Conservation (phyloP, 1,140 invertebrate species). For the Zaprionus vittiger region DNA sequence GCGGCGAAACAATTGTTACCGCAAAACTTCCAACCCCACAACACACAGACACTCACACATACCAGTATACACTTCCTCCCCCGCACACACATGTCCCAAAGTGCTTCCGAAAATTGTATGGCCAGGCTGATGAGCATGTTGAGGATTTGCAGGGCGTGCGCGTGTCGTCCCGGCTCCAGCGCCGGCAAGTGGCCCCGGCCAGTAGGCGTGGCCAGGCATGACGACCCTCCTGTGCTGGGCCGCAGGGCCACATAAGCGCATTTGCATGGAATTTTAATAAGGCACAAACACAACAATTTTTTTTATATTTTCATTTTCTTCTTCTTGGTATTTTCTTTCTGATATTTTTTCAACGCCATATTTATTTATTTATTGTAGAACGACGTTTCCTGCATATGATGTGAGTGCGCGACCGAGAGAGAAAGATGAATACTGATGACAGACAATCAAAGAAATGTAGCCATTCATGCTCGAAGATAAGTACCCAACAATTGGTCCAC, state of each 20-base stretch:
- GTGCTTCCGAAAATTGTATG: constrained; percentile 37
- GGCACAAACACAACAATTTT: constrained; percentile 47
- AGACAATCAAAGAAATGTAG: constrained; percentile 51
- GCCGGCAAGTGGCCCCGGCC: constrained; percentile 28
- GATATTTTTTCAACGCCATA: constrained; percentile 55
- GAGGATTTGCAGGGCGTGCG: constrained; percentile 33
- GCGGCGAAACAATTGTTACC: constrained; percentile 75
- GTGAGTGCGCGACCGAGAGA: constrained; percentile 11
- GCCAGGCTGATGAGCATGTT: constrained; percentile 43
- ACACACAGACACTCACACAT: neutral
- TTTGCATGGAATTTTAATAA: constrained; percentile 82
- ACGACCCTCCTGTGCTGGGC: constrained; percentile 39
- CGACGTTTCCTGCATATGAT: constrained; percentile 9
- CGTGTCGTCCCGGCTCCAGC: constrained; percentile 40
- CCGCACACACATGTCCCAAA: constrained; percentile 36
- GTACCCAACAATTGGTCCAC: constrained; percentile 21
- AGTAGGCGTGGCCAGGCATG: constrained; percentile 2
- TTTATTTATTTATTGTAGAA: constrained; percentile 41
- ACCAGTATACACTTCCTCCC: neutral
- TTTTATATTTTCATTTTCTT: constrained; percentile 24
- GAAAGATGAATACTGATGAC: constrained; percentile 42
- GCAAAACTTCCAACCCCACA: constrained; percentile 44
- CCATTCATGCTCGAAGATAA: constrained; percentile 34
- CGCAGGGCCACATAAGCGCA: constrained; percentile 69
- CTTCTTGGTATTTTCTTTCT: constrained; percentile 30